Evolutionary conservation across 2,113 vertebrate species (phyloP).

Genomic region (Stegastes partitus): DNA sequence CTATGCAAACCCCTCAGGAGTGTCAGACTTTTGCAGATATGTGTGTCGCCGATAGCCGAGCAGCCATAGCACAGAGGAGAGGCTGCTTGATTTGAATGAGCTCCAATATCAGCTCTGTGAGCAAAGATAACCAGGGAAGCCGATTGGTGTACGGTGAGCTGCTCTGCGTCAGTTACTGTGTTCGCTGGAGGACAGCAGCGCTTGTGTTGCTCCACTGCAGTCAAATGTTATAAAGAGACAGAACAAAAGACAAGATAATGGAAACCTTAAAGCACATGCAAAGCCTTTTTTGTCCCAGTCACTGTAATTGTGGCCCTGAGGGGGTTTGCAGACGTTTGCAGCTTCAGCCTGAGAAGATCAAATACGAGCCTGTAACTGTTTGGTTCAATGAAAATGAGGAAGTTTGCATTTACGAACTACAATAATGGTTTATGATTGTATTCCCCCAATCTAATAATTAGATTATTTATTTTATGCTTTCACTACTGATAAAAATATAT

Average conservation of each 20-base stretch:
- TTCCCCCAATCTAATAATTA: no score
- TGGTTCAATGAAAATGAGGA: no score
- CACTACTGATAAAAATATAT: no score
- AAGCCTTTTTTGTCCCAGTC: slow-evolving; percentile 1
- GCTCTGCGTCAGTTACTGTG: background rate
- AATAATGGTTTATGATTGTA: no score
- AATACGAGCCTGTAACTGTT: no score
- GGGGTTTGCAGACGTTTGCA: no score
- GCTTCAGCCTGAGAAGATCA: no score
- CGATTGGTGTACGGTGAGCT: background rate
- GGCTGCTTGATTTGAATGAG: slow-evolving; percentile 61
- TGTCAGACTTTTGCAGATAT: slow-evolving; percentile 27
- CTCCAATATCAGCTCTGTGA: slow-evolving; percentile 42
- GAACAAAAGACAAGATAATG: background rate
- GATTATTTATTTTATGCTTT: no score
- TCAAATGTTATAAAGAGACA: background rate
- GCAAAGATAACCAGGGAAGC: slow-evolving; percentile 51
- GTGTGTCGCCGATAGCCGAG: slow-evolving; percentile 49
- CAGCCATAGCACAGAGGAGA: background rate
- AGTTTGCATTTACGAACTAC: no score
- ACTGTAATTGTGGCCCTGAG: background rate
- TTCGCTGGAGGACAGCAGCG: background rate
- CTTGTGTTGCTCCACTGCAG: slow-evolving; percentile 13
- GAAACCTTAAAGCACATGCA: slow-evolving; percentile 9
- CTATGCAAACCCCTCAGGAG: slow-evolving; percentile 29